A percentile compares a stretch with the other conserved stretches of the same genome.
phyloP scores from a whole-genome alignment of 2,888 invertebrate genomes.

The Psylliodes chrysocephalus region DNA sequence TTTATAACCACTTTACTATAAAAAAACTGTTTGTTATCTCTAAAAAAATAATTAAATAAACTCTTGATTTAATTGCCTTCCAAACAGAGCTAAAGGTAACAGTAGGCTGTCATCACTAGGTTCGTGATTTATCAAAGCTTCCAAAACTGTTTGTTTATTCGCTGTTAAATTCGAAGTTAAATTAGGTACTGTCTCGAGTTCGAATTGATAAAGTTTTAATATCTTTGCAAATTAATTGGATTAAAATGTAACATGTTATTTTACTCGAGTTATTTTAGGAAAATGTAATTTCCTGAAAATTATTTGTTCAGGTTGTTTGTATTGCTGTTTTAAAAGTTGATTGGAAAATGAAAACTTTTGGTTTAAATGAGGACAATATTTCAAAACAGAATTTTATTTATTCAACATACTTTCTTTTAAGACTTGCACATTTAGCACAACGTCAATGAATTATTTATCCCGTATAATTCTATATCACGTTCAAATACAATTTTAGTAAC shows the following conservation, averaged over 20 bases:
- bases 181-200: not conserved
- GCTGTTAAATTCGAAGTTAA: not conserved
- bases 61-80: not conserved
- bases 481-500: too few species aligned
- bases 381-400: too few species aligned
- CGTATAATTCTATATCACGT: too few species aligned
- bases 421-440: too few species aligned
- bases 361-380: too few species aligned
- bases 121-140: constrained; percentile 11
- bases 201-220: not conserved
- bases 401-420: too few species aligned
- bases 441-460: too few species aligned
- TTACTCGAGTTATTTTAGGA: not conserved
- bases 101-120: not conserved
- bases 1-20: not conserved
- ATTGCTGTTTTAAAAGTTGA: too few species aligned
- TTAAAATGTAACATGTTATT: not conserved
- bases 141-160: constrained; percentile 1
- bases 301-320: too few species aligned
- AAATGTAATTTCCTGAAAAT: too few species aligned
- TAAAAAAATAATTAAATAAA: constrained; percentile 10
- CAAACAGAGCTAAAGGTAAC: not conserved
- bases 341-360: too few species aligned
- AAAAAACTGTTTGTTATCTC: not conserved
- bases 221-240: not conserved